A percentile compares a stretch with the other conserved stretches of the same genome.
Conservation (phyloP, 2,888 invertebrate genomes). For the Lacanobia wlatinum region DNA sequence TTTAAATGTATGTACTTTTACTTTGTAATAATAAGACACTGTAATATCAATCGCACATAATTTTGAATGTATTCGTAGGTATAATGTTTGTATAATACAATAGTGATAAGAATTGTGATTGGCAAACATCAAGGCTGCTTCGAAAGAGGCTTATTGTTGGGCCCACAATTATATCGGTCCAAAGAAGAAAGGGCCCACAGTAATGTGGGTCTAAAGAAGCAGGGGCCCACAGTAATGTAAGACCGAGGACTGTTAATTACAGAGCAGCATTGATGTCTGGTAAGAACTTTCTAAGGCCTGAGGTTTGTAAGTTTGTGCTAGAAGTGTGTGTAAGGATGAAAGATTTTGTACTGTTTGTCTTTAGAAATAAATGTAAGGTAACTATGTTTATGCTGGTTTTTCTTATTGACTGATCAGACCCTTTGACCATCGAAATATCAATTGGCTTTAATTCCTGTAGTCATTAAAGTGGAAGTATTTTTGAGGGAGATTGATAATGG, state of each 20-base stretch:
- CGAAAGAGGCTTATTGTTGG: neutral
- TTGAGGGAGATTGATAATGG: no score
- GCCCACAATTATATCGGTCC: no score
- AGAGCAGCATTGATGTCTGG: constrained; percentile 30
- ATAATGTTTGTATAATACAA: constrained; percentile 37
- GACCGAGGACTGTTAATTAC: neutral
- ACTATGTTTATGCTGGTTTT: constrained; percentile 55
- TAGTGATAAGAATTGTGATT: constrained; percentile 14
- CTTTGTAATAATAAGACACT: constrained; percentile 29
- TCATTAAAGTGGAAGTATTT: no score
- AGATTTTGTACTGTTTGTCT: constrained; percentile 67
- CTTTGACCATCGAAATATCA: neutral
- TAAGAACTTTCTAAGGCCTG: constrained; percentile 40
- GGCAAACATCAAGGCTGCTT: constrained; percentile 3
- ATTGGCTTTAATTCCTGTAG: neutral
- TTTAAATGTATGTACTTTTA: constrained; percentile 18
- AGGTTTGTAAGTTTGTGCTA: constrained; percentile 53
- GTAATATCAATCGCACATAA: constrained; percentile 51
- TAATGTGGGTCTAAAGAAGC: neutral
- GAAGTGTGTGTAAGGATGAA: constrained; percentile 63
- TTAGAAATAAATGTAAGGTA: constrained; percentile 66
- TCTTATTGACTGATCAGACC: neutral
- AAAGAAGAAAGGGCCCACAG: neutral
- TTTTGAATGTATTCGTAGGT: constrained; percentile 39
- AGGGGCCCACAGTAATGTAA: neutral